Evolutionary conservation across 2,797 vertebrate species (phyloP), one percentile per base, ranked within the genome.

Genomic region (Pangasius mekongensis): DNA sequence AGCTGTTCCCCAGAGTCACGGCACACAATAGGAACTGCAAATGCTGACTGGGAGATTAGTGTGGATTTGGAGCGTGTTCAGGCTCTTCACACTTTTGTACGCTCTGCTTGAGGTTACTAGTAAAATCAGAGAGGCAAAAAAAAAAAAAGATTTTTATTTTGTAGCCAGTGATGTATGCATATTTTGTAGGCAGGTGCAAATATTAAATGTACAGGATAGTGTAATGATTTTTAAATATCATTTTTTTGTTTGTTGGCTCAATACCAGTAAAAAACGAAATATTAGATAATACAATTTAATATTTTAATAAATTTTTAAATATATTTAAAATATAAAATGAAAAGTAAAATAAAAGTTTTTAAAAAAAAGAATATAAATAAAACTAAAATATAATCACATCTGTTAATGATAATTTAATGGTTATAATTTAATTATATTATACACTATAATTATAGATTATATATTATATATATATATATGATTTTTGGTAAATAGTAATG

Each of bases 31-130:
- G 77, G 84, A 83, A 52, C 80, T 77, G 86, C 87, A 47, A 89
- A 89, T 87, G 89, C 89, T 62, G 54, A 58, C 73, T 67, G 87
- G 58, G 74, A 85, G 89, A 91, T 90, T 90, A 87, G 84, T 88
- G 74, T 86, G 74, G 84, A 89, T 86, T 86, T 86, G 85, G 84
- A 89, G 74, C 22, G 11, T 18, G 67, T 43, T 88, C 39, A 74
- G 56, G 77, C 54, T 64, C 86, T 74, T 49, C 69, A 83, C 74
- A 64, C 60, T 74, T 52, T 39, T n/a, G 54, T 13, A 86, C 81
- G 78, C 83, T 64, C 58, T 64, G 80, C 58, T 83, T 3, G 27
- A 30, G 36, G 60, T 67, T 67, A 33, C 62, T 67, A 16, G 43
- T 33, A 20, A 83, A 67, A 66, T 67, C 82, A 66, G 43, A 47